Evolutionary conservation across 2,888 invertebrate species (phyloP).

Genomic region (Melanchra persicariae): DNA sequence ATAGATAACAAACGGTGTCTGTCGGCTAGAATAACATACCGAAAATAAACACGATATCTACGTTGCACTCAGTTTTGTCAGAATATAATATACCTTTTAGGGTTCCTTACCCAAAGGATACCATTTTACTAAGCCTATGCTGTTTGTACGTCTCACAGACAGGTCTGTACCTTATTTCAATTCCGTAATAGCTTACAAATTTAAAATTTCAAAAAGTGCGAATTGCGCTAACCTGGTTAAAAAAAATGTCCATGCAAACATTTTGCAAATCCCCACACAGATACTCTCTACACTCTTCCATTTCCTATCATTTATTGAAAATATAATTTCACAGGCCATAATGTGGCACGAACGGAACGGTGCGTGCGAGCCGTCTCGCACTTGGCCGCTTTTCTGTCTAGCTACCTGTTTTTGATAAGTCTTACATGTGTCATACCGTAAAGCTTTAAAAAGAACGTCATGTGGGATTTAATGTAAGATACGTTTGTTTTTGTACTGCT

Average conservation of each 20-base stretch:
- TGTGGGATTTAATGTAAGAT: slow-evolving; percentile 27
- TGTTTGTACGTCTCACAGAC: neutral
- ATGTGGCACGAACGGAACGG: slow-evolving; percentile 1
- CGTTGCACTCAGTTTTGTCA: slow-evolving; percentile 30
- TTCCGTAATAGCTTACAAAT: neutral
- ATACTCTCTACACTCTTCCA: no score
- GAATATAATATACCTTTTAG: slow-evolving; percentile 10
- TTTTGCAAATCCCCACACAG: no score
- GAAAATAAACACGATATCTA: slow-evolving; percentile 38
- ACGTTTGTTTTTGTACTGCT: slow-evolving; percentile 25
- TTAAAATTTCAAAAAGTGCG: neutral
- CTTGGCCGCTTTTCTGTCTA: slow-evolving; percentile 10
- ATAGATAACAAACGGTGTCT: slow-evolving; percentile 48
- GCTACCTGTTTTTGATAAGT: slow-evolving; percentile 30
- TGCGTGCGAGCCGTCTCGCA: neutral
- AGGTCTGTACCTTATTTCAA: neutral
- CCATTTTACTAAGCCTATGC: neutral
- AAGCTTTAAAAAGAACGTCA: slow-evolving; percentile 29
- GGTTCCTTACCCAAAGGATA: neutral
- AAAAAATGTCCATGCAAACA: no score
- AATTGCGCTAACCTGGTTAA: no score
- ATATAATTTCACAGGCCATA: neutral
- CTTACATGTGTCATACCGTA: slow-evolving; percentile 27
- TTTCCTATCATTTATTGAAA: neutral
- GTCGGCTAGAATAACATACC: slow-evolving; percentile 45